Evolutionary conservation across 1,140 invertebrate species (phyloP).

Genomic region (Cydia fagiglandana): DNA sequence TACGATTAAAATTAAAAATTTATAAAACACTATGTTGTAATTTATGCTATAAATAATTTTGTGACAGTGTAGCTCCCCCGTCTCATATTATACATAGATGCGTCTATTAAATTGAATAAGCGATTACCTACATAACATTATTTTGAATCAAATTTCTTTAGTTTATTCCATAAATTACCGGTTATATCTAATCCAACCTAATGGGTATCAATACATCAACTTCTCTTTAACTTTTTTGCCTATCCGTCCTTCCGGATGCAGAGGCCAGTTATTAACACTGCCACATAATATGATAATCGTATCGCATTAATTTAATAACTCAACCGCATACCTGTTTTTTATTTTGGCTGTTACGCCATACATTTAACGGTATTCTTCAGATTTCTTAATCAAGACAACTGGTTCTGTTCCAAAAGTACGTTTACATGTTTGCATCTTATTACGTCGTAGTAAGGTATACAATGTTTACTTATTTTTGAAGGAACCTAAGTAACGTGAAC

Average conservation of each 20-base stretch:
- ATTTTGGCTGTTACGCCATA: conserved; percentile 20
- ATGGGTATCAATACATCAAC: conserved; percentile 31
- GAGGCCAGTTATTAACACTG: background rate
- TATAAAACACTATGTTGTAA: too few species aligned
- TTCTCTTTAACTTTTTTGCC: background rate
- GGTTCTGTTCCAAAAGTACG: background rate
- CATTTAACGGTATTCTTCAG: conserved; percentile 27
- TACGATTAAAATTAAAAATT: too few species aligned
- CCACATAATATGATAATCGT: conserved; percentile 22
- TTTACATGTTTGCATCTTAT: background rate
- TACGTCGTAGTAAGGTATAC: background rate
- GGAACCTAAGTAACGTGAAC: background rate
- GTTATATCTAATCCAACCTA: background rate
- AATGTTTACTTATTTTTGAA: background rate
- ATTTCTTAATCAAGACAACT: conserved; percentile 28
- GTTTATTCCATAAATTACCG: background rate
- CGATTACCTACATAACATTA: background rate
- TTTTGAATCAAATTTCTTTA: background rate
- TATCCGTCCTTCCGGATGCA: background rate
- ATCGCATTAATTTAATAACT: conserved; percentile 30
- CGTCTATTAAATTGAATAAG: background rate
- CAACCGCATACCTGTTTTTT: conserved; percentile 17
- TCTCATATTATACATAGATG: background rate
- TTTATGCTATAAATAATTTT: background rate
- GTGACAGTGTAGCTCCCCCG: background rate